Evolutionary conservation across 92 coral and sea anemone genomes (phyloP), one percentile per base, ranked within the genome.

Genomic region (Porites evermanni): DNA sequence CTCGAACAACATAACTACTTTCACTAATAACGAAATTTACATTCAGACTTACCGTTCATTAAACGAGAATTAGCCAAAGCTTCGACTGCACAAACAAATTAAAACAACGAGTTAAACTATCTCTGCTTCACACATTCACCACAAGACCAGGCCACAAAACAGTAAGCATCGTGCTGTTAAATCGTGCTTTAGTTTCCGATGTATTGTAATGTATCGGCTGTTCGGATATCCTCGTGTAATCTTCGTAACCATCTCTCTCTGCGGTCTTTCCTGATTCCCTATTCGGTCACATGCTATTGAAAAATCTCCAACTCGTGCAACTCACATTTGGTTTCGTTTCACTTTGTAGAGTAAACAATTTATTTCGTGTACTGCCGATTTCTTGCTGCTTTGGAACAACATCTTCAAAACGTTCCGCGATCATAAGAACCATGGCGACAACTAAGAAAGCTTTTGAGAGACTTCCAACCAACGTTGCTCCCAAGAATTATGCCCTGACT

Each of bases 361-460:
- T 53, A 20, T 19, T 58, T 21, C 72, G 7, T 51, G 47, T 51
- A 14, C 51, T 59, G 21, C 4, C 53, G 63, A 64, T 13, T 17
- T 83, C 54, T 63, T 17, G 61, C 54, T 73, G 12, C 16, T 1
- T 81, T 8, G 17, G 21, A n/a, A 47, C 12, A 7, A 19, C 79
- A 23, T 63, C 72, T 13, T 47, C 18, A 9, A 73, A 52, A 52
- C 20, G 74, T 65, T 72, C 60, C 6, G 18, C 13, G 61, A 8
- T 16, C 11, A 20, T 20, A 10, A 20, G 44, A 63, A 74, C 60
- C 52, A 84, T 88, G 85, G 79, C 70, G 6, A 85, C 75, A 63
- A 90, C 89, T 11, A 84, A 88, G 85, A 97, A 95, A 82, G 89
- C 97, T 5, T 97, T 97, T 80, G 97, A 97, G 73, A 86, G 99